Evolutionary conservation across 2,888 invertebrate genomes (phyloP).

Genomic region (Alentia gelatinosa): DNA sequence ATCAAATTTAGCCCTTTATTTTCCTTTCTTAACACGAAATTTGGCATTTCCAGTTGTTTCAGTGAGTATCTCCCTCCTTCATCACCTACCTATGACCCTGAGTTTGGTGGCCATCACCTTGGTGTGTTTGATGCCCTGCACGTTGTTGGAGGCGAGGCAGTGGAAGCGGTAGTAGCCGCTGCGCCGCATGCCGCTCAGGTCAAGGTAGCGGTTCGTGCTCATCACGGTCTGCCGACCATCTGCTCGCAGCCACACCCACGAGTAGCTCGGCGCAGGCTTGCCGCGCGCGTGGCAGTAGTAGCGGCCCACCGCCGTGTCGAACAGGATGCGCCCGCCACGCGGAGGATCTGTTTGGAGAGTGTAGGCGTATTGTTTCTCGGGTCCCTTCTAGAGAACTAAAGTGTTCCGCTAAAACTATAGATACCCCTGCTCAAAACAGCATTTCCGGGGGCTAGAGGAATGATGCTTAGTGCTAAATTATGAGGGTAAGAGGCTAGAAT

Average conservation of each 20-base stretch:
- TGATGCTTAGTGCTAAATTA: no score
- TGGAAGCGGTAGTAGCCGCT: constrained; percentile 59
- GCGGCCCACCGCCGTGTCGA: constrained; percentile 56
- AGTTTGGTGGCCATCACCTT: constrained; percentile 59
- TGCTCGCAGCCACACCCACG: constrained; percentile 50
- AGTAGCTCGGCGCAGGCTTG: constrained; percentile 54
- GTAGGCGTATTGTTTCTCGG: background rate
- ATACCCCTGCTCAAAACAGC: no score
- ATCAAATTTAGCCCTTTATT: no score
- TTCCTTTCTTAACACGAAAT: no score
- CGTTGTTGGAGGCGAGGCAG: constrained; percentile 60
- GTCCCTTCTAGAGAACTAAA: background rate
- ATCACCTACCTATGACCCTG: constrained; percentile 56
- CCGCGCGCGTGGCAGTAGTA: constrained; percentile 57
- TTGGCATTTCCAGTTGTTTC: no score
- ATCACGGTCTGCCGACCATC: constrained; percentile 46
- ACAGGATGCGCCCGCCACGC: constrained; percentile 55
- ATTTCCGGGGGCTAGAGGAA: no score
- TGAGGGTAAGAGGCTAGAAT: no score
- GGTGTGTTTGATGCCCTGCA: constrained; percentile 55
- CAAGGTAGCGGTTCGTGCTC: constrained; percentile 58
- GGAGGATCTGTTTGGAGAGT: constrained; percentile 49
- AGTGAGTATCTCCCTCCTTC: no score
- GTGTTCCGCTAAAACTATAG: no score
- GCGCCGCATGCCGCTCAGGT: constrained; percentile 45